Evolutionary conservation across 2,888 invertebrate species (phyloP), one percentile per base, ranked within the genome.

Genomic region (Sycophila texana): DNA sequence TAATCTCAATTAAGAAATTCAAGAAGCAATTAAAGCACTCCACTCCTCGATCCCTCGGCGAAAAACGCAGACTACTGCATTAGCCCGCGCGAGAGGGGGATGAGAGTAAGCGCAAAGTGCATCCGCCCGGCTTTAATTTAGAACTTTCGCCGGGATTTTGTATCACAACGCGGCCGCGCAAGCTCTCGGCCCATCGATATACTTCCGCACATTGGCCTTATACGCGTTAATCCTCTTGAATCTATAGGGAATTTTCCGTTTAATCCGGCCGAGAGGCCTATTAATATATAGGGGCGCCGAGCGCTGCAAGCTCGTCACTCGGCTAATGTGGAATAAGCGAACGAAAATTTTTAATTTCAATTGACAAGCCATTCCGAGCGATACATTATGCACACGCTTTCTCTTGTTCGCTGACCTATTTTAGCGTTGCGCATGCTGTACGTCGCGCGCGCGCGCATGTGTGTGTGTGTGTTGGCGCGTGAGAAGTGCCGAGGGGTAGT

Each of bases 341-440:
- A 30, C 14, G 16, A 71, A 55, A 58, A 58, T 49, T 71, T 58
- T 58, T 47, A 57, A 58, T 58, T 71, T 58, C 58, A 57, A 71
- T 71, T 13, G 58, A 71, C 58, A 20, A n/a, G 13, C 39, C 39
- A 39, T 39, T 39, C 39, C 39, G n/a, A 7, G 30, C 14, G n/a
- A 26, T 22, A n/a, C 22, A 18, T 12, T n/a, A 26, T 18, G 7
- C 18, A 53, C 20, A 3, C 20, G 30, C 65, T 22, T 47, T 65
- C 39, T 14, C 22, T 67, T 20, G 22, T 14, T 39, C 67, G 16
- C 51, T 53, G 51, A 67, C 67, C 67, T n/a, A 67, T 4, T 67
- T 67, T 67, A 20, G 30, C 47, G 7, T 20, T 20, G n/a, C 26
- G 49, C 67, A n/a, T 16, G 67, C 49, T 22, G 67, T 53, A 53